A percentile compares a stretch with the other conserved stretches of the same genome.
Conservation (phyloP, 1,140 invertebrate genomes). For the Tetragnatha versicolor region DNA sequence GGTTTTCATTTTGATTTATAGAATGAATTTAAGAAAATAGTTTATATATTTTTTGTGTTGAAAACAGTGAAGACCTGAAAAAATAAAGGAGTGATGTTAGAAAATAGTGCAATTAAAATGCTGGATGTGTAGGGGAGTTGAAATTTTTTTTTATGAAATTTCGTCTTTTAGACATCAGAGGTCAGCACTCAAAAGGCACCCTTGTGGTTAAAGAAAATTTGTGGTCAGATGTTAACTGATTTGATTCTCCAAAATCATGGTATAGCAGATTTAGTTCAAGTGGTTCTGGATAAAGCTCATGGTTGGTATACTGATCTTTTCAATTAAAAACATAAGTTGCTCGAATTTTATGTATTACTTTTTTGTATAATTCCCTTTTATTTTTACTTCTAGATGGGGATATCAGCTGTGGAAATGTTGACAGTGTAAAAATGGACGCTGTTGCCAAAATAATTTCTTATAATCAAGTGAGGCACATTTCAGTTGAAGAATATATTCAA, state of each 20-base stretch:
- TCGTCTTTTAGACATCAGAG: not conserved
- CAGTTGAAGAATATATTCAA: conserved; percentile 15
- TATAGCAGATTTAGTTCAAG: conserved; percentile 24
- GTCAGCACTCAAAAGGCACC: not conserved
- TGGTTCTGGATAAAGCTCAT: conserved; percentile 18
- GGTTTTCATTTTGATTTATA: too few species aligned
- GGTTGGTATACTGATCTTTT: conserved; percentile 5
- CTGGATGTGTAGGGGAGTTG: not conserved
- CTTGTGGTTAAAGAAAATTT: conserved; percentile 13
- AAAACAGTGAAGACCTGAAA: too few species aligned
- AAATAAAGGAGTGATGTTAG: too few species aligned
- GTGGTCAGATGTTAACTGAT: conserved; percentile 26
- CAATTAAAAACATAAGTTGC: not conserved
- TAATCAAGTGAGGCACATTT: conserved; percentile 8
- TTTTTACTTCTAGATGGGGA: conserved; percentile 11
- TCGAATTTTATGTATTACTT: not conserved
- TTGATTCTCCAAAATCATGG: conserved; percentile 31
- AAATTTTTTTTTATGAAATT: not conserved
- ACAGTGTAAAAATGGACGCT: conserved; percentile 1
- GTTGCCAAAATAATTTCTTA: conserved; percentile 3
- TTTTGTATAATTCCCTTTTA: not conserved
- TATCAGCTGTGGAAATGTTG: conserved; percentile 4
- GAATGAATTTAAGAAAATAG: too few species aligned
- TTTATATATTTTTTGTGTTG: too few species aligned
- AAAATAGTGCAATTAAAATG: too few species aligned